A percentile compares a stretch with the other conserved stretches of the same genome.
Conservation (phyloP, 2,113 vertebrate genomes). For the Spheniscus mendiculus region DNA sequence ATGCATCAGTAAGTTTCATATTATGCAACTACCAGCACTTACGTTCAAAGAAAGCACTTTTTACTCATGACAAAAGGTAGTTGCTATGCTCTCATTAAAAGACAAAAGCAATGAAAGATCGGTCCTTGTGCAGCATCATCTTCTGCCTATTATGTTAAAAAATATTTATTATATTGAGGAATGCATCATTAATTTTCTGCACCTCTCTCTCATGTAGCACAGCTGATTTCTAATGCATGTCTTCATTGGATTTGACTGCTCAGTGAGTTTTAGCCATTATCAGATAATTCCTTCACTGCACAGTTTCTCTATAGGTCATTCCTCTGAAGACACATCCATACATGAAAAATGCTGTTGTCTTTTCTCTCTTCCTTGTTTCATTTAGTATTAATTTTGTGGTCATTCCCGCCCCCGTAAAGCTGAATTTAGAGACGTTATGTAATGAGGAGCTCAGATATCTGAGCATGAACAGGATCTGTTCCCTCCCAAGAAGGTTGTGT, state of each 20-base stretch:
- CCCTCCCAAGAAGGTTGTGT: not conserved
- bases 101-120: not conserved
- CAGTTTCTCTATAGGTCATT: not conserved
- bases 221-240: not conserved
- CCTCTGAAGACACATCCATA: not conserved
- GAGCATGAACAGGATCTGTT: not conserved
- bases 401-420: not conserved
- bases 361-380: not conserved
- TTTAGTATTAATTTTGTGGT: not conserved
- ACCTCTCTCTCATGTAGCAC: not conserved
- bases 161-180: not conserved
- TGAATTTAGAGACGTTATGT: not conserved
- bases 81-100: not conserved
- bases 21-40: constrained; percentile 41
- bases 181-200: not conserved
- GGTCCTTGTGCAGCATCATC: not conserved
- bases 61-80: not conserved
- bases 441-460: not conserved
- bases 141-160: not conserved
- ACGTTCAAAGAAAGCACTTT: not conserved
- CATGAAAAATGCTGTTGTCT: not conserved
- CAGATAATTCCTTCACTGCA: not conserved
- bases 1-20: constrained; percentile 32
- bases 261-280: not conserved
- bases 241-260: not conserved